Percentiles rank a stretch among this genome's conserved stretches.
Conservation (phyloP, 1,140 invertebrate genomes). For the Vollenhovia emeryi region DNA sequence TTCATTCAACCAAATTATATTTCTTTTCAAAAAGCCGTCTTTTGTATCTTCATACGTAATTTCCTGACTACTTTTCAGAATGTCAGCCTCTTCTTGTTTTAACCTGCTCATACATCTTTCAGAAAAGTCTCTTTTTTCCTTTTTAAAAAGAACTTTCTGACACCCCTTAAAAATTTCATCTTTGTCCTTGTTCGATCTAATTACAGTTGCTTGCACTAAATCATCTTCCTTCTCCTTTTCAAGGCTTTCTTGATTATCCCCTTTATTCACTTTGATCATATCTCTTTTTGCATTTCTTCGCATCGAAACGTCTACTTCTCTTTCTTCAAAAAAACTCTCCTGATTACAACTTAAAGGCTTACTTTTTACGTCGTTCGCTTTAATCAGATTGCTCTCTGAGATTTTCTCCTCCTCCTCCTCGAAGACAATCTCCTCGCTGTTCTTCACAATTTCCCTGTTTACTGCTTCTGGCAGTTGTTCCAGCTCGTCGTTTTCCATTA, state of each 20-base stretch:
- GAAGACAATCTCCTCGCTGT: slow-evolving; percentile 75
- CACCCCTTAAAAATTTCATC: not conserved
- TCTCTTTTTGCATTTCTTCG: not conserved
- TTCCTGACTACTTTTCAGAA: not conserved
- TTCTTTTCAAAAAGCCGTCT: not conserved
- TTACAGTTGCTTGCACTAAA: not conserved
- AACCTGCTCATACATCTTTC: not conserved
- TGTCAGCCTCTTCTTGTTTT: not conserved
- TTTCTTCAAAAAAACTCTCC: not conserved
- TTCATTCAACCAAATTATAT: not conserved
- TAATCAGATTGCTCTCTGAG: not conserved
- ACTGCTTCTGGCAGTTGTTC: slow-evolving; percentile 75
- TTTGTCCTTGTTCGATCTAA: not conserved
- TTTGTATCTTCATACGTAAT: not conserved
- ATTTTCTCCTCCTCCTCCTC: slow-evolving; percentile 53
- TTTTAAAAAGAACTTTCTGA: not conserved
- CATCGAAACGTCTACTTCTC: not conserved
- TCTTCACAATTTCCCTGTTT: slow-evolving; percentile 76
- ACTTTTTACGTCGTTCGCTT: not conserved
- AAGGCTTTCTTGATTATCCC: not conserved
- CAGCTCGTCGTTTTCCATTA: slow-evolving; percentile 72
- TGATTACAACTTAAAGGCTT: not conserved
- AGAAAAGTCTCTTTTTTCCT: not conserved
- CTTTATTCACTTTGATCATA: not conserved
- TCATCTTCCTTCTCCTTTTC: not conserved